Evolutionary conservation across 2,113 vertebrate species (phyloP).

Genomic region (Dicentrarchus labrax): DNA sequence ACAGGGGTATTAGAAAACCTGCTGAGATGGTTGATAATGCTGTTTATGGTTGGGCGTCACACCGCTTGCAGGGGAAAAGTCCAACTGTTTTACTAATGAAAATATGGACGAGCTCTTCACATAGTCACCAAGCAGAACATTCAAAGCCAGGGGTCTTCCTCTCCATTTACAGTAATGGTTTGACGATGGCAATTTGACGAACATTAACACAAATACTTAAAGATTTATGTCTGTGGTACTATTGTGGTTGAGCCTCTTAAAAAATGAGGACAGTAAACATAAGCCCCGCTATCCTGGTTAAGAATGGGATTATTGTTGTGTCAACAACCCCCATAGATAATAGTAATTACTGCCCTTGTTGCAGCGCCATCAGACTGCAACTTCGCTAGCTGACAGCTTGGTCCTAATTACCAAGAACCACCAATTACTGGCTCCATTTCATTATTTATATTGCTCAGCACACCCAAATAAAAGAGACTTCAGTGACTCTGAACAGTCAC

Average conservation of each 20-base stretch:
- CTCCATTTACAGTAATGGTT: constrained; percentile 1
- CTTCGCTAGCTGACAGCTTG: constrained; percentile 82
- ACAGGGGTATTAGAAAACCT: constrained; percentile 83
- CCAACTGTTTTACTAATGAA: constrained; percentile 84
- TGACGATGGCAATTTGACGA: constrained; percentile 18
- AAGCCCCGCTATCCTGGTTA: constrained; percentile 60
- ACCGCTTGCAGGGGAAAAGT: constrained; percentile 64
- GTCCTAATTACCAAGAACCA: constrained; percentile 85
- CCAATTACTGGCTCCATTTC: constrained; percentile 83
- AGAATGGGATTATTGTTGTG: constrained; percentile 80
- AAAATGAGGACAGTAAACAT: constrained; percentile 60
- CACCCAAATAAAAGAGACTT: constrained; percentile 80
- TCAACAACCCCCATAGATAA: constrained; percentile 84
- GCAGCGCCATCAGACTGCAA: constrained; percentile 78
- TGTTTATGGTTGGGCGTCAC: constrained; percentile 73
- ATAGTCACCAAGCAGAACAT: constrained; percentile 66
- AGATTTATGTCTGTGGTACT: constrained; percentile 52
- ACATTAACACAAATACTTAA: constrained; percentile 48
- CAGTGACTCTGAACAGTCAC: constrained; percentile 63
- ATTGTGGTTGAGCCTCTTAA: constrained; percentile 43
- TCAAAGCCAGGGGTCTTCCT: constrained; percentile 37
- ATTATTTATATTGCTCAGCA: constrained; percentile 83
- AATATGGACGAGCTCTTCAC: constrained; percentile 73
- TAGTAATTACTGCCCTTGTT: constrained; percentile 82
- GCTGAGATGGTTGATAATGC: constrained; percentile 85